Evolutionary conservation across 1,140 invertebrate species (phyloP).

Genomic region (Kradibia gibbosae): DNA sequence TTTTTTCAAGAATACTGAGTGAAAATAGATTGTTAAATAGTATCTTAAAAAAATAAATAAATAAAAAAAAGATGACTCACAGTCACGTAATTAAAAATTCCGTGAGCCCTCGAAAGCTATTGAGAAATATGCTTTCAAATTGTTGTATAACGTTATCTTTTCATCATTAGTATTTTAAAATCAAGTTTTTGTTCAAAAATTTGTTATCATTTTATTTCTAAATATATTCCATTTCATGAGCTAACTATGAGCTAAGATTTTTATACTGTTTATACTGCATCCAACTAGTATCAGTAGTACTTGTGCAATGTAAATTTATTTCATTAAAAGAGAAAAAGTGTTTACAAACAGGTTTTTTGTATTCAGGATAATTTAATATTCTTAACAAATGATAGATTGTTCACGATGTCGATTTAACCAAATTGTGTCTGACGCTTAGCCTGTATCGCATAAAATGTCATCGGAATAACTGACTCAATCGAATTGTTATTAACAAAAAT

Average conservation of each 20-base stretch:
- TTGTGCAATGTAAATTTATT: conserved; percentile 26
- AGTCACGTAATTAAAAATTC: conserved; percentile 41
- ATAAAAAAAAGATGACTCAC: conserved; percentile 33
- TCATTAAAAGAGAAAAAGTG: conserved; percentile 37
- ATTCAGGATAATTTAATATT: conserved; percentile 16
- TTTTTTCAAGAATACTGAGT: conserved; percentile 26
- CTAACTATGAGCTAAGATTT: conserved; percentile 8
- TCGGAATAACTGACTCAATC: conserved; percentile 1
- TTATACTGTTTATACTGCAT: conserved; percentile 19
- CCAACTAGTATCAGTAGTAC: neutral
- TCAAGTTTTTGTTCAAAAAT: conserved; percentile 20
- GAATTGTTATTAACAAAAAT: conserved; percentile 32
- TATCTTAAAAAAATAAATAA: conserved; percentile 28
- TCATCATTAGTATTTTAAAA: conserved; percentile 28
- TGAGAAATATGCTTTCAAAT: conserved; percentile 37
- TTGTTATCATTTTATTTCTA: conserved; percentile 33
- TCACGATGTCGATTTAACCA: conserved; percentile 25
- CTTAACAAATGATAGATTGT: conserved; percentile 12
- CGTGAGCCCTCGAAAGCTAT: conserved; percentile 37
- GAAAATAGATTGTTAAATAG: conserved; percentile 45
- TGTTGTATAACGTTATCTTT: conserved; percentile 20
- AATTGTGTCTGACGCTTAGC: conserved; percentile 37
- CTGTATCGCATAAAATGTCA: conserved; percentile 30
- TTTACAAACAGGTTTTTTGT: conserved; percentile 41
- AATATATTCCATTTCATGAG: conserved; percentile 13